phyloP scores from a whole-genome alignment of 2,797 vertebrate genomes.

The Decapterus maruadsi region DNA sequence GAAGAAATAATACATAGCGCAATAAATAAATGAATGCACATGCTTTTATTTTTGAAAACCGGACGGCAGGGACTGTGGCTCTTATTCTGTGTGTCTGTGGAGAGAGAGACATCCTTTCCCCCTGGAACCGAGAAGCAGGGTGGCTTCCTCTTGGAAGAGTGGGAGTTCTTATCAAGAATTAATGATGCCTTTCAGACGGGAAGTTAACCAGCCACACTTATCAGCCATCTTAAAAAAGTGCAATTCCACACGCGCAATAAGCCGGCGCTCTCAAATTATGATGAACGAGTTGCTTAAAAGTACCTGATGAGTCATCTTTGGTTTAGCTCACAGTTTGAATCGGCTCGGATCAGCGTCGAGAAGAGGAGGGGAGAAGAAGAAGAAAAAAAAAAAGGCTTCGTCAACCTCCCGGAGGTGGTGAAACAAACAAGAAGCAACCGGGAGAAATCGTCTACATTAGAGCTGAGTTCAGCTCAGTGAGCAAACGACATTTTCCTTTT shows the following conservation, averaged over 20 bases:
- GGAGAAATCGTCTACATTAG: slow-evolving; percentile 20
- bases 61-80: not conserved
- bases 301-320: slow-evolving; percentile 66
- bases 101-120: slow-evolving; percentile 14
- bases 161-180: slow-evolving; percentile 69
- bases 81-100: slow-evolving; percentile 19
- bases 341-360: not conserved
- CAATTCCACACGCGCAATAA: slow-evolving; percentile 35
- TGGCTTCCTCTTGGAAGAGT: slow-evolving; percentile 53
- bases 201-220: slow-evolving; percentile 62
- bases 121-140: slow-evolving; percentile 33
- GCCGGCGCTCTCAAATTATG: slow-evolving; percentile 46
- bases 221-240: slow-evolving; percentile 48
- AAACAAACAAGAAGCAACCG: slow-evolving; percentile 22
- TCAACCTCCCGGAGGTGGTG: slow-evolving; percentile 1
- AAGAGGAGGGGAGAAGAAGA: not conserved
- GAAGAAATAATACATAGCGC: not conserved
- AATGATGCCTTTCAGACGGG: slow-evolving; percentile 66
- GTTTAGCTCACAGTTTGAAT: slow-evolving; percentile 37
- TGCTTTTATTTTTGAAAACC: slow-evolving; percentile 11
- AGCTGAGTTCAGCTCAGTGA: slow-evolving; percentile 57
- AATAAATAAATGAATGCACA: slow-evolving; percentile 3
- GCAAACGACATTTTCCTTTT: slow-evolving; percentile 73
- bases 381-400: slow-evolving; percentile 15
- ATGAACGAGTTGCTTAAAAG: slow-evolving; percentile 57